Evolutionary conservation across 2,797 vertebrate species (phyloP).

Genomic region (Ctenosaura bakeri): DNA sequence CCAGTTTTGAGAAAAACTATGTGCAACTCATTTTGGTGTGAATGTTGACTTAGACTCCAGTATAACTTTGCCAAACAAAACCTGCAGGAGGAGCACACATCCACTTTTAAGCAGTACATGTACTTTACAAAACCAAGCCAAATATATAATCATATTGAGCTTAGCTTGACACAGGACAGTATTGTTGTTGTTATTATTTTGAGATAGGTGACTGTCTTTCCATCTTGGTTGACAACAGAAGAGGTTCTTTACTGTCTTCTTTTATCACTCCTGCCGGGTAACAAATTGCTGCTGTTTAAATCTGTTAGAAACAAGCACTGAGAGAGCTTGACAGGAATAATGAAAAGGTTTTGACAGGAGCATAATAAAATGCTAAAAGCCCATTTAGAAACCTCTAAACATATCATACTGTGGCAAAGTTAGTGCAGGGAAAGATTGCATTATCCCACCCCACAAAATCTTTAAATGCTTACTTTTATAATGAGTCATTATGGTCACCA

Average conservation of each 20-base stretch:
- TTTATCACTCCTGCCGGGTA: conserved; percentile 37
- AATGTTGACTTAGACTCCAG: neutral
- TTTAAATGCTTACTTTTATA: neutral
- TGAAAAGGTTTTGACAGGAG: conserved; percentile 31
- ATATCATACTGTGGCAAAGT: neutral
- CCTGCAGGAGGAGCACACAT: neutral
- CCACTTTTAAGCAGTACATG: neutral
- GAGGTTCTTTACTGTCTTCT: neutral
- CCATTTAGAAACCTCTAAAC: conserved; percentile 4
- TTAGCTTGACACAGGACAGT: neutral
- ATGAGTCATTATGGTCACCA: neutral
- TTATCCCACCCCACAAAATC: neutral
- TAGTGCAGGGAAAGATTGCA: neutral
- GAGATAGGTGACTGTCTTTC: conserved; percentile 6
- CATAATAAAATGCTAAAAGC: conserved; percentile 29
- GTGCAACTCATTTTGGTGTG: neutral
- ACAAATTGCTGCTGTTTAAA: conserved; percentile 48
- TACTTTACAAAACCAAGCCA: neutral
- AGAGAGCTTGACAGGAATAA: conserved; percentile 31
- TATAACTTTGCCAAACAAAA: neutral
- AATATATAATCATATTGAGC: neutral
- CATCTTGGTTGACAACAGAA: neutral
- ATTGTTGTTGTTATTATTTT: neutral
- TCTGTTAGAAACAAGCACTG: conserved; percentile 24
- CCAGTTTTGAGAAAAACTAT: neutral